Evolutionary conservation across 2,888 invertebrate species (phyloP), one percentile per base, ranked within the genome.

Genomic region (Drosophila recens): DNA sequence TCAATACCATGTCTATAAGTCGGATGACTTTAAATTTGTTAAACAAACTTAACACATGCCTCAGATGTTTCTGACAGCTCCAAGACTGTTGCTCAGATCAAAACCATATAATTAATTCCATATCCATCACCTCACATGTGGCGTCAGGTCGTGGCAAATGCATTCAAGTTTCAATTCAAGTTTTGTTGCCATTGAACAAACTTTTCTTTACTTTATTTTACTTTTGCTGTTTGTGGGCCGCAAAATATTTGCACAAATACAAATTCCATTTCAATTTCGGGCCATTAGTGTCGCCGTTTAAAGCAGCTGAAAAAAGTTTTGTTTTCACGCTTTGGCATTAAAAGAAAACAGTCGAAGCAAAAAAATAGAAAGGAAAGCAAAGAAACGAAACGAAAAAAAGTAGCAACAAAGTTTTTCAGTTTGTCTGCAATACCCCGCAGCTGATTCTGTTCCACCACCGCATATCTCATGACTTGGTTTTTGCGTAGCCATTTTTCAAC

Each of bases 241-340:
- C 53, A 74, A 67, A 83, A 76, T 81, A 87, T 87, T 84, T 84
- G 71, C 82, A 76, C 61, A 81, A 78, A 76, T 68, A 73, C 59
- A 67, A 74, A 86, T 80, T 70, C 81, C 80, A 90, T 86, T 87
- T 88, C 84, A 75, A 88, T 86, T 90, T 82, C 61, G 62, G 72
- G 80, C 87, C 87, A 87, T 87, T 87, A 90, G 87, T 83, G 84
- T 80, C 87, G 78, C 69, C 71, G 82, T 68, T 83, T 81, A 79
- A 87, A 84, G 65, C 48, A 62, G 62, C 45, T 53, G 48, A 34
- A 73, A 75, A 89, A 87, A 81, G 72, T 76, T 88, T 88, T 86
- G 80, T 89, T 87, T 82, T 75, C 85, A 80, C 75, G 87, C 77
- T 70, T 71, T 74, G 68, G 70, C 76, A 76, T 66, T 79, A 71